phyloP scores from a whole-genome alignment of 2,113 vertebrate genomes.

The Regulus satrapa region DNA sequence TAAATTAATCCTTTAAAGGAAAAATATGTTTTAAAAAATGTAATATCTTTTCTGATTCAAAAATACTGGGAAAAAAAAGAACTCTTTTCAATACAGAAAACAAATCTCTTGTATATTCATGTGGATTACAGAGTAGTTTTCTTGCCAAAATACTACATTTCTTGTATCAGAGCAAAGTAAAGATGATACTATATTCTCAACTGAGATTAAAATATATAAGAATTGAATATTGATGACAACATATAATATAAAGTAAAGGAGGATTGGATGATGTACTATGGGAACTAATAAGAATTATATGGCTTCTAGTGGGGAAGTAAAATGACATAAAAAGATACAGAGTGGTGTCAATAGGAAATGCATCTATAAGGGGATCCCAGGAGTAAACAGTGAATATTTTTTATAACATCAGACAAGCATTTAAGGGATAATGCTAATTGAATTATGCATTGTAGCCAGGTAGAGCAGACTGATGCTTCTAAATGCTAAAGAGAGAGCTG shows the following conservation, averaged over 20 bases:
- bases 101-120: conserved; percentile 63
- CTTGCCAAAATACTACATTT: conserved; percentile 62
- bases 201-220: conserved; percentile 66
- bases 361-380: conserved; percentile 34
- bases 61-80: conserved; percentile 37
- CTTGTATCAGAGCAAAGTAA: conserved; percentile 68
- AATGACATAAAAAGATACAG: conserved; percentile 64
- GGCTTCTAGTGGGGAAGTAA: conserved; percentile 16
- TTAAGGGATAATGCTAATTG: conserved; percentile 66
- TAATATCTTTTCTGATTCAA: conserved; percentile 54
- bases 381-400: conserved; percentile 58
- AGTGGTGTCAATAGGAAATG: conserved; percentile 58
- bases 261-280: neutral
- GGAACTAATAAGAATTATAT: conserved; percentile 66
- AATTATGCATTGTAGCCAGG: conserved; percentile 54
- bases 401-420: conserved; percentile 41
- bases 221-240: conserved; percentile 61
- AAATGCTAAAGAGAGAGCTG: conserved; percentile 24
- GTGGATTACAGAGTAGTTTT: conserved; percentile 62
- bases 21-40: neutral
- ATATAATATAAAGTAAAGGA: conserved; percentile 3
- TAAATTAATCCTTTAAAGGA: conserved; percentile 45
- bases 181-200: conserved; percentile 60
- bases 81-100: conserved; percentile 48
- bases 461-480: conserved; percentile 29